Base-by-base conservation (phyloP, 2,113 vertebrate genomes). In the Campylomormyrus tamandua region DNA sequence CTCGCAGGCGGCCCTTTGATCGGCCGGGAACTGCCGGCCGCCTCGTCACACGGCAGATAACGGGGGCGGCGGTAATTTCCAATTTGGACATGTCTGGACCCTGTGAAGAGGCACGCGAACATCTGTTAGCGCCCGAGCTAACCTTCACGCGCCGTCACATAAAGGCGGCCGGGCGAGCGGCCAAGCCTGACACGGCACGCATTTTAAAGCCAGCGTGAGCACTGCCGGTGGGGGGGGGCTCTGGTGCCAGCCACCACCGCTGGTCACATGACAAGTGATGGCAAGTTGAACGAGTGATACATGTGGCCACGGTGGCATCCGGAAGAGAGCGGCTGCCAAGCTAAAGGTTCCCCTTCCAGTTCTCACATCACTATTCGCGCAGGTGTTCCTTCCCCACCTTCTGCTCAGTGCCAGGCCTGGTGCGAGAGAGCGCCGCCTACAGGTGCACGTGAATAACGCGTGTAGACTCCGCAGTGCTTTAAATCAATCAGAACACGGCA, bases 1-100 rank as follows among this genome's bases (percentile, higher is more conserved):
- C 21, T 42, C 87, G 19, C 53, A 88, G 56, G 35, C 27, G 35
- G 21, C 35, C 87, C 87, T 88, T 58, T 88, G 87, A 88, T 58
- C 39, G 58, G 52, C 35, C 56, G 21, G 87, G 52, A 66, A 45
- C 52, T 39, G 58, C 35, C 13, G 53, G 87, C 56, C 2, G 39
- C 39, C 53, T 8, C 42, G 21, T 35, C 53, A 53, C 52, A 24
- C 35, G 35, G 42, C 52, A 88, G 53, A 88, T 88, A 88, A 66
- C 35, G 56, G 52, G 42, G 53, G 53, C 58, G 56, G 31, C 1
- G 58, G 42, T 66, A 88, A 88, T 88, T 45, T 62, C 35, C 31
- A 39, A 66, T 66, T 88, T 66, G 52, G 87, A 11, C 53, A 42
- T 27, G 52, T 66, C 35, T 46, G 87, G 87, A 66, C 17, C 35